Evolutionary conservation across 2,797 vertebrate genomes (phyloP).

Genomic region (Poecilia velifera): DNA sequence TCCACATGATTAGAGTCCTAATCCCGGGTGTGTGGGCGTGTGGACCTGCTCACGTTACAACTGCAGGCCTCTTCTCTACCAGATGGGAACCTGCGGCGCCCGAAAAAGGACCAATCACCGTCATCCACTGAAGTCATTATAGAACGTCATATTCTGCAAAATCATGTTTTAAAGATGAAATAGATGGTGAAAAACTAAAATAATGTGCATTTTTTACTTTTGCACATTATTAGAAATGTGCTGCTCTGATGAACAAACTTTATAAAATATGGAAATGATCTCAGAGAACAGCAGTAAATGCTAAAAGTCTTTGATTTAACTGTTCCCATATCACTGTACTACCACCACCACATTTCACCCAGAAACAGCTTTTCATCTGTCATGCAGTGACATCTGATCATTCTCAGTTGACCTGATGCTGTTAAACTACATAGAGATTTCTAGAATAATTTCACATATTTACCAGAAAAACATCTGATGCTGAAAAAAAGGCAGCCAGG

Average conservation of each 20-base stretch:
- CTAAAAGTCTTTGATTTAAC: neutral
- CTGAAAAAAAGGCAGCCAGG: neutral
- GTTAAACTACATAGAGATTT: neutral
- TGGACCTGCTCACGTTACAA: slow-evolving; percentile 43
- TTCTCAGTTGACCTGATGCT: neutral
- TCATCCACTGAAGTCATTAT: neutral
- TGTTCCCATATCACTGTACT: neutral
- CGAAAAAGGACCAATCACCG: neutral
- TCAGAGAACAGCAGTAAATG: neutral
- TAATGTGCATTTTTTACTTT: neutral
- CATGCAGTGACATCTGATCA: neutral
- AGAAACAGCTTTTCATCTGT: neutral
- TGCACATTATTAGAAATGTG: neutral
- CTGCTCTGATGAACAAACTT: neutral
- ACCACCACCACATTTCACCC: neutral
- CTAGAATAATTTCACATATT: neutral
- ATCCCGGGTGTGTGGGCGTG: slow-evolving; percentile 31
- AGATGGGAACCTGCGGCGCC: slow-evolving; percentile 49
- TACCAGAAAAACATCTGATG: neutral
- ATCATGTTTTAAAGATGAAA: neutral
- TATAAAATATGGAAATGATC: neutral
- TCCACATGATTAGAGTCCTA: slow-evolving; percentile 63
- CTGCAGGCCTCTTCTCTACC: slow-evolving; percentile 43
- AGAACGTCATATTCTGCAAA: neutral
- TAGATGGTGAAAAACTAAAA: neutral